phyloP scores from a whole-genome alignment of 2,113 vertebrate species.

The Strix aluco region DNA sequence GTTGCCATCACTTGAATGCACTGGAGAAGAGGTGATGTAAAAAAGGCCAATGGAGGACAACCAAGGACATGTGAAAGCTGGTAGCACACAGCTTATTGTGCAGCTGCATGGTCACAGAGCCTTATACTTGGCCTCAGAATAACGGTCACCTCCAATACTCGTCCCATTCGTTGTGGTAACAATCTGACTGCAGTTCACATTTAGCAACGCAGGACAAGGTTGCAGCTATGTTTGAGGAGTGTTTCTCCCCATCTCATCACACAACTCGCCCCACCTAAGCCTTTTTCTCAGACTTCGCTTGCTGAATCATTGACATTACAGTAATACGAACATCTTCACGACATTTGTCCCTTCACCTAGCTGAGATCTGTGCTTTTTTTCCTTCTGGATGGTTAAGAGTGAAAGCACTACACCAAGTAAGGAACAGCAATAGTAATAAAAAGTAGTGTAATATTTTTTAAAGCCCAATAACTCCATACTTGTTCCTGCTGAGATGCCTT shows the following conservation, averaged over 20 bases:
- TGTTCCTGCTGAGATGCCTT: slow-evolving; percentile 6
- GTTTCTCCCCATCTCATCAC: neutral
- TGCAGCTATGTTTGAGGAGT: neutral
- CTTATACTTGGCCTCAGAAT: neutral
- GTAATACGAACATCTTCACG: neutral
- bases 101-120: rapidly evolving
- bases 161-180: neutral
- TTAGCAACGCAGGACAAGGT: neutral
- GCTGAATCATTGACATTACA: neutral
- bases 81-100: neutral
- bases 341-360: neutral
- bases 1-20: neutral
- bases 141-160: neutral
- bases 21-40: neutral
- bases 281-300: neutral
- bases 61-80: neutral
- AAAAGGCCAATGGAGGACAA: neutral
- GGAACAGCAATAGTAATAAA: neutral
- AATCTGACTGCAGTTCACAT: neutral
- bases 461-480: neutral
- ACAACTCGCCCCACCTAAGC: rapidly evolving
- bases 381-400: neutral
- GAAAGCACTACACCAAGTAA: neutral
- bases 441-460: neutral
- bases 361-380: neutral